phyloP scores from a whole-genome alignment of 2,797 vertebrate species.

The Meriones psammophilus region DNA sequence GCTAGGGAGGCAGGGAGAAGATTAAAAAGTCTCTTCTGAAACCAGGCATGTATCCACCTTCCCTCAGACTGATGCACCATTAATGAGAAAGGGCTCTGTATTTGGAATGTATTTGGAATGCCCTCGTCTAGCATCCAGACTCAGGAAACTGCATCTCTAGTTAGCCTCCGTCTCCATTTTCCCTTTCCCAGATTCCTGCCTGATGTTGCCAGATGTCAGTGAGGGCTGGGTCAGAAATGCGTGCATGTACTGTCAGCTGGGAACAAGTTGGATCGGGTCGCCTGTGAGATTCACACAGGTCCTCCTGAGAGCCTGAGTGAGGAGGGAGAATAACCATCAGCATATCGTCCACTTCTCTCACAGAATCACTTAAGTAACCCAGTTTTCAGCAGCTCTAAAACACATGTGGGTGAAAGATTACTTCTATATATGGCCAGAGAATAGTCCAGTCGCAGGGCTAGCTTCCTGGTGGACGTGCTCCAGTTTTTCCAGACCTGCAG shows the following conservation, averaged over 20 bases:
- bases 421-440: conserved; percentile 79
- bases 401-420: conserved; percentile 35
- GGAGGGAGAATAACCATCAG: not conserved
- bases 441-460: not conserved
- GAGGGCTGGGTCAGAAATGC: not conserved
- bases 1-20: not conserved
- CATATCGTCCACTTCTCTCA: not conserved
- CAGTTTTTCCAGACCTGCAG: conserved; percentile 74
- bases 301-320: not conserved
- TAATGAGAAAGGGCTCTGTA: not conserved
- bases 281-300: not conserved
- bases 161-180: not conserved
- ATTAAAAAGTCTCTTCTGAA: not conserved
- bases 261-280: not conserved
- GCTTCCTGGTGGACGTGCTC: conserved; percentile 16
- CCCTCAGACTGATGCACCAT: not conserved
- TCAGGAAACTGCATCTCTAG: not conserved
- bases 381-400: conserved; percentile 14
- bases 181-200: not conserved
- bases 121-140: not conserved
- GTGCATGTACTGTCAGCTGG: not conserved
- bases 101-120: not conserved
- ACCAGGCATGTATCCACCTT: not conserved
- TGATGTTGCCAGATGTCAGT: not conserved
- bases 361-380: not conserved